These are phyloP conservation scores for Epistrophe eligans DNA, from an alignment of 2,888 invertebrate genomes.

Conservation along the genomic window DNA sequence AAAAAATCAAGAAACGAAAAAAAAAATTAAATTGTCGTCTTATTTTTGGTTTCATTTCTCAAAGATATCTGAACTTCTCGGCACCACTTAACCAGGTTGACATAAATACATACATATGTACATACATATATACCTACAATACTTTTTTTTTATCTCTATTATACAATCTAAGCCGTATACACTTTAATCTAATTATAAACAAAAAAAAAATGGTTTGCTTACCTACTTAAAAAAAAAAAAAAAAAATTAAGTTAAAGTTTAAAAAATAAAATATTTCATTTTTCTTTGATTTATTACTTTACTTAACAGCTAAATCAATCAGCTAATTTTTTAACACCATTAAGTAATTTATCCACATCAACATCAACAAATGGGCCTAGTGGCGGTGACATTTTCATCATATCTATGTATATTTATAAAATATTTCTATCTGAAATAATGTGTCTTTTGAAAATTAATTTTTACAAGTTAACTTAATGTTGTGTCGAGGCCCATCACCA, in stretches of 20 bases:
- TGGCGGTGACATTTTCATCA: conserved; percentile 26
- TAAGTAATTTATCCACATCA: conserved; percentile 68
- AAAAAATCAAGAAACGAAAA: neutral
- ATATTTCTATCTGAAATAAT: neutral
- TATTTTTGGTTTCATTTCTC: neutral
- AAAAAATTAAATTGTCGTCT: conserved; percentile 29
- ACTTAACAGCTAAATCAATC: conserved; percentile 73
- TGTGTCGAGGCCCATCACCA: neutral
- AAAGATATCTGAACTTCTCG: conserved; percentile 66
- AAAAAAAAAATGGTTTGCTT: conserved; percentile 12
- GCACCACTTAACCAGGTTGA: conserved; percentile 46
- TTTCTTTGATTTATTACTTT: conserved; percentile 60
- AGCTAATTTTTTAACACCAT: conserved; percentile 64
- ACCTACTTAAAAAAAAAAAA: neutral
- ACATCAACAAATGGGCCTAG: conserved; percentile 35
- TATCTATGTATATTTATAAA: neutral
- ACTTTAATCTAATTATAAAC: conserved; percentile 47
- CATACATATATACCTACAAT: neutral
- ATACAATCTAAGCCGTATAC: neutral
- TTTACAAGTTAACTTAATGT: conserved; percentile 43
- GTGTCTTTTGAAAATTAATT: conserved; percentile 17
- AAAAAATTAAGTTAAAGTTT: conserved; percentile 39
- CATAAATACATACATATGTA: no score
- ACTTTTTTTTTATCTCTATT: neutral
- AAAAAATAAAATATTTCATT: conserved; percentile 42